Percentiles rank a stretch among this genome's conserved stretches.
phyloP scores from a whole-genome alignment of 2,888 invertebrate species.

The Omphaloscelis lunosa region DNA sequence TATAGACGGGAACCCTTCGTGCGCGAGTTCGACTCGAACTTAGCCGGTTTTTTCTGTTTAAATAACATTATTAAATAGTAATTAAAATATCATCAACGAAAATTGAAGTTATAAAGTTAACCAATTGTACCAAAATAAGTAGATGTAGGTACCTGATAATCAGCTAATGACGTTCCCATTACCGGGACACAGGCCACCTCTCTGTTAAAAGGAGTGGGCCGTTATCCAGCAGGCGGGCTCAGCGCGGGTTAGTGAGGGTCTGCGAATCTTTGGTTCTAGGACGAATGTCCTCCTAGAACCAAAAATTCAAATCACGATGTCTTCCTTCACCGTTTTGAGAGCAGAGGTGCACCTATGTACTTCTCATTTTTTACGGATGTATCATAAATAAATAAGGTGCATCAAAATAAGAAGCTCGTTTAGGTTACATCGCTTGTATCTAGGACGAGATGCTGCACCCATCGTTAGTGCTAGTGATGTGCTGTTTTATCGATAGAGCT shows the following conservation, averaged over 20 bases:
- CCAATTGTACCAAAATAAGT: background rate
- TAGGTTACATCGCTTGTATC: slow-evolving; percentile 46
- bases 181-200: background rate
- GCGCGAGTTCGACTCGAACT: too few relatives aligned
- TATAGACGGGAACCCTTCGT: too few relatives aligned
- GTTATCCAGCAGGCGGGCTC: background rate
- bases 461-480: slow-evolving; percentile 53
- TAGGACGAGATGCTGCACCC: slow-evolving; percentile 64
- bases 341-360: background rate
- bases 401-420: slow-evolving; percentile 27
- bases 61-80: background rate
- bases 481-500: slow-evolving; percentile 14
- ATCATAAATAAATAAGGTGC: slow-evolving; percentile 33
- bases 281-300: background rate
- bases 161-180: background rate
- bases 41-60: too few relatives aligned
- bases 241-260: too few relatives aligned
- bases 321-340: background rate
- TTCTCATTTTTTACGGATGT: background rate
- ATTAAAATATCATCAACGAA: too few relatives aligned
- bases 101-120: too few relatives aligned
- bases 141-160: background rate
- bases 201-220: background rate
- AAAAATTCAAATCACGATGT: background rate
- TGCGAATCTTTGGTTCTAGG: background rate